Base-by-base conservation (phyloP, 2,888 invertebrate genomes). In the Eupithecia tripunctaria region DNA sequence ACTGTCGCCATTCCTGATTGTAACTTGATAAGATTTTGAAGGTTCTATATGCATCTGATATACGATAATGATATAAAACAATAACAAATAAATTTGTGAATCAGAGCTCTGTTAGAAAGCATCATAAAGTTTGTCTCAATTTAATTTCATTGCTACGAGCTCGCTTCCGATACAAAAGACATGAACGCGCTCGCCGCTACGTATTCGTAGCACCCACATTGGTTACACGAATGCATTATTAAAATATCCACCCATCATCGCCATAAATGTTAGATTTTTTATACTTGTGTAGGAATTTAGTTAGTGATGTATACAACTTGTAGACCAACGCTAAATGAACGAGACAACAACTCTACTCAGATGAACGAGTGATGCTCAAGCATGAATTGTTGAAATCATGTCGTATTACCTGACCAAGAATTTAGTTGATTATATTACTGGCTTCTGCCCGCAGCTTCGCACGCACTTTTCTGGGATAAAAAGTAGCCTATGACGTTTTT, bases 161-260 rank as follows among this genome's bases (percentile, higher is more conserved):
- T 62, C 60, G 18, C 43, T 43, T 47, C 47, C 36, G 47, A 41
- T 67, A 68, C 64, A 47, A 74, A 71, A 74, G 74, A 74, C 25
- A 71, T 71, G n/a, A 71, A 74, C 74, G 74, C 68, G 74, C 65
- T 70, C 12, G 25, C 32, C 21, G 56, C 73, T 74, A 74, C 71
- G 74, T 47, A 51, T 73, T 65, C 59, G 47, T 71, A 27, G 27
- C 25, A 47, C 47, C 8, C 3, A 47, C 47, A n/a, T n/a, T 47
- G 47, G 18, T n/a, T 47, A n/a, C n/a, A 47, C 47, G 47, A 47
- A 47, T n/a, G n/a, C 47, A 43, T 43, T 43, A 5, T 43, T 6
- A 43, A 43, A 43, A 15, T 43, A 41, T 32, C 32, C 32, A 32
- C 2, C 2, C 6, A 32, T 32, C 32, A 32, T 32, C 32, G 32